Conservation (phyloP, 2,113 vertebrate genomes). For the Cariama cristata region DNA sequence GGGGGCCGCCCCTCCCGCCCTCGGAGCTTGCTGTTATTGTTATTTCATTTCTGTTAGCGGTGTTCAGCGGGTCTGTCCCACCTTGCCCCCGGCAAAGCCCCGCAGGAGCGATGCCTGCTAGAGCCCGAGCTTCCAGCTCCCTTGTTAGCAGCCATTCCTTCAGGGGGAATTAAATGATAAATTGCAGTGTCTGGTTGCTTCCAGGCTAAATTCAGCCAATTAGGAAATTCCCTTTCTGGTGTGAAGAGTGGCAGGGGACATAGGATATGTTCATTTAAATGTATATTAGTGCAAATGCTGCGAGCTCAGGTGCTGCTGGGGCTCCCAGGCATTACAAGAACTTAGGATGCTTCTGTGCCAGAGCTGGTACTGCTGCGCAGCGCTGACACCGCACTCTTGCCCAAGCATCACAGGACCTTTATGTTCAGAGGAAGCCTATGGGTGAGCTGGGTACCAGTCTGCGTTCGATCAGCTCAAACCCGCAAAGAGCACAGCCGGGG, state of each 20-base stretch:
- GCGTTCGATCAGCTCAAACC: background rate
- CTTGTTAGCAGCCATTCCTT: background rate
- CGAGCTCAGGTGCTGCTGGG: background rate
- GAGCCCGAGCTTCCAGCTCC: no score
- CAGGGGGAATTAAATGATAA: background rate
- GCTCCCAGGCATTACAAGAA: rapidly evolving
- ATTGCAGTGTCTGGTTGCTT: background rate
- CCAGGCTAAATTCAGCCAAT: background rate
- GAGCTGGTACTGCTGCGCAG: rapidly evolving
- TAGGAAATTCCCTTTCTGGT: background rate
- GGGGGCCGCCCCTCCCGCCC: background rate
- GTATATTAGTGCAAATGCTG: rapidly evolving
- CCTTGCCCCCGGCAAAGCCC: no score
- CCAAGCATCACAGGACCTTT: rapidly evolving
- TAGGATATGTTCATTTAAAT: rapidly evolving
- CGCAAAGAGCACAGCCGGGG: rapidly evolving
- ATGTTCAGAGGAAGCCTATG: rapidly evolving
- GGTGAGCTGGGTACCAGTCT: rapidly evolving
- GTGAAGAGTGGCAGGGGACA: rapidly evolving
- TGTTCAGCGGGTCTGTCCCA: no score
- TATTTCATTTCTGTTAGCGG: no score
- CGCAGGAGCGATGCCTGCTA: background rate
- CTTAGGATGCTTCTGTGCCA: background rate
- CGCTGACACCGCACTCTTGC: rapidly evolving
- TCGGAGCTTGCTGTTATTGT: rapidly evolving